Conservation (phyloP, 2,888 invertebrate species). For the Norana najaformis region DNA sequence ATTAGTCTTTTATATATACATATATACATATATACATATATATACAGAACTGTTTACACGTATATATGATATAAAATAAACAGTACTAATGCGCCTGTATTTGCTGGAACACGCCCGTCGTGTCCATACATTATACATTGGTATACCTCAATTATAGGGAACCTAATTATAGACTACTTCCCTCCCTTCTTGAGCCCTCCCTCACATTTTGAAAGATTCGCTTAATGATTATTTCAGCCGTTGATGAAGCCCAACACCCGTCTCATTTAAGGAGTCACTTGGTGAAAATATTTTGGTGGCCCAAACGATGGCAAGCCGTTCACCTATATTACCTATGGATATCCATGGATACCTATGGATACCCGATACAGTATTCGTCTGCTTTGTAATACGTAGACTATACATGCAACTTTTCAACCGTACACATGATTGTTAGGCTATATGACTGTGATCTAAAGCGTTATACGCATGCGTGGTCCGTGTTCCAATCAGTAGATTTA, state of each 20-base stretch:
- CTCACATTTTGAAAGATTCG: neutral
- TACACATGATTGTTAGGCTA: no score
- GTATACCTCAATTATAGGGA: slow-evolving; percentile 2
- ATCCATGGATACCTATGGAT: no score
- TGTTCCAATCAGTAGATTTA: no score
- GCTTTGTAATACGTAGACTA: no score
- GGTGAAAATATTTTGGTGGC: no score
- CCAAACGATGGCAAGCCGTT: no score
- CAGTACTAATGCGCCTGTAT: neutral
- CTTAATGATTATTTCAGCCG: neutral
- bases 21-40: neutral
- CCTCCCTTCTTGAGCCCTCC: neutral
- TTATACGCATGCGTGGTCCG: no score
- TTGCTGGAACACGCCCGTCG: no score
- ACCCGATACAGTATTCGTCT: no score
- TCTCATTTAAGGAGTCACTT: neutral
- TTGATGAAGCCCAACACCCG: neutral
- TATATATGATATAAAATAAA: neutral
- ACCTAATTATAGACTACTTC: neutral
- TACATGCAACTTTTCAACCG: no score
- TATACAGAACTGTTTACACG: neutral
- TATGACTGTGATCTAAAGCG: no score
- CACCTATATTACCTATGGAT: no score
- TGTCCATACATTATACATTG: neutral
- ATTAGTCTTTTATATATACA: neutral